Conservation (phyloP, 2,888 invertebrate species). For the Rhagonycha fulva region DNA sequence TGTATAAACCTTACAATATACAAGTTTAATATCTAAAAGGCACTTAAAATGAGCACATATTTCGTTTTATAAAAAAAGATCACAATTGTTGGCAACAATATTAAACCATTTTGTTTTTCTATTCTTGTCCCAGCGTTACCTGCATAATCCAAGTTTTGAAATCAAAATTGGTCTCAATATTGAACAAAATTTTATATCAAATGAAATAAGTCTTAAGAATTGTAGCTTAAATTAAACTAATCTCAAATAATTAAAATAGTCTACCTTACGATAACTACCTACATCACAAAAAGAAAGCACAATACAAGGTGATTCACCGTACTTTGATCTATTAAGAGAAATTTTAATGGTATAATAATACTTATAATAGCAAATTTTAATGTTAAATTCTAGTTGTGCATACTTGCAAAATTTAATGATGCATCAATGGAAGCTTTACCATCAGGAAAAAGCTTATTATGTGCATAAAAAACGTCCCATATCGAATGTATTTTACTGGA, state of each 20-base stretch:
- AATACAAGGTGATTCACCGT: neutral
- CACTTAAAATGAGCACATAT: conserved; percentile 3
- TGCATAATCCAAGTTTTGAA: neutral
- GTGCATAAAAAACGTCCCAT: too few species aligned
- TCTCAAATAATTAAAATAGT: neutral
- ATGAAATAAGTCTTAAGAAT: neutral
- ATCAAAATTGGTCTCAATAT: neutral
- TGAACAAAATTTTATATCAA: neutral
- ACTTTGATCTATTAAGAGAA: neutral
- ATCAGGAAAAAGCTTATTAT: too few species aligned
- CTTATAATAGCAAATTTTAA: too few species aligned
- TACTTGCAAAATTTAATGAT: too few species aligned
- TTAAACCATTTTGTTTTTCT: neutral
- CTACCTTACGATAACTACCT: neutral
- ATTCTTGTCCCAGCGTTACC: neutral
- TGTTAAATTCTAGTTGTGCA: too few species aligned
- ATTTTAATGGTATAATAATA: neutral
- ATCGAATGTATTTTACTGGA: too few species aligned
- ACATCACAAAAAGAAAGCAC: conserved; percentile 2
- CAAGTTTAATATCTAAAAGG: conserved; percentile 3
- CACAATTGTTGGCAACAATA: neutral
- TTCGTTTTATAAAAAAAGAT: neutral
- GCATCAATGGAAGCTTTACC: too few species aligned
- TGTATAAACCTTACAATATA: neutral
- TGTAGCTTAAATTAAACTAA: neutral